These are phyloP conservation scores for Penaeus indicus DNA, from an alignment of 1,140 invertebrate species.

Conservation along the genomic window DNA sequence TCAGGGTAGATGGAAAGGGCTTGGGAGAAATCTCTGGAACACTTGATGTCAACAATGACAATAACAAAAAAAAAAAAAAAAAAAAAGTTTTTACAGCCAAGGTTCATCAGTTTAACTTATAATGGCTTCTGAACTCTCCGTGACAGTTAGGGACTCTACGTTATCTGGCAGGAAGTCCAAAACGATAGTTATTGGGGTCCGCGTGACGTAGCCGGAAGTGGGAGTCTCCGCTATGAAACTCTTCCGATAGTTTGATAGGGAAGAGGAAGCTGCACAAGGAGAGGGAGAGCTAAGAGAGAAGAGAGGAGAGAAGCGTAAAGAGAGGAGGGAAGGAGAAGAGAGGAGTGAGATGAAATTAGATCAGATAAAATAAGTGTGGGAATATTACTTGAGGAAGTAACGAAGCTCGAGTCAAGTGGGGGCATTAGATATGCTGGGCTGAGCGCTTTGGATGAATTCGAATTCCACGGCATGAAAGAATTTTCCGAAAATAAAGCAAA, in stretches of 20 bases:
- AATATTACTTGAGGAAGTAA: background rate
- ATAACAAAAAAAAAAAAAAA: too few species aligned
- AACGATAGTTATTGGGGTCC: conserved; percentile 19
- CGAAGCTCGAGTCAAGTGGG: too few species aligned
- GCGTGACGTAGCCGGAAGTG: conserved; percentile 10
- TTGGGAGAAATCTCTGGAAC: too few species aligned
- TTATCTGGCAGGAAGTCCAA: background rate
- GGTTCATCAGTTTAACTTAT: conserved; percentile 13
- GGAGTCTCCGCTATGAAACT: background rate
- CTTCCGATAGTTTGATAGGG: background rate
- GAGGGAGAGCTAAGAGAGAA: background rate
- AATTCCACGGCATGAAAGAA: too few species aligned
- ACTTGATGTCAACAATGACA: too few species aligned
- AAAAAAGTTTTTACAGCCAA: background rate
- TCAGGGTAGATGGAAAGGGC: too few species aligned
- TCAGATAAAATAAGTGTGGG: background rate
- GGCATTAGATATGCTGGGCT: too few species aligned
- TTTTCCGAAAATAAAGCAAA: too few species aligned
- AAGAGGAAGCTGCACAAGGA: background rate
- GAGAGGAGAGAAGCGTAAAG: background rate
- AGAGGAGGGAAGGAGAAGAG: background rate
- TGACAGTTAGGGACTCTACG: conserved; percentile 19
- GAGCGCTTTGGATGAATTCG: too few species aligned
- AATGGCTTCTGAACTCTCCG: conserved; percentile 21
- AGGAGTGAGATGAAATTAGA: background rate